Evolutionary conservation across 2,888 invertebrate genomes (phyloP).

Genomic region (Chironomus tentans): DNA sequence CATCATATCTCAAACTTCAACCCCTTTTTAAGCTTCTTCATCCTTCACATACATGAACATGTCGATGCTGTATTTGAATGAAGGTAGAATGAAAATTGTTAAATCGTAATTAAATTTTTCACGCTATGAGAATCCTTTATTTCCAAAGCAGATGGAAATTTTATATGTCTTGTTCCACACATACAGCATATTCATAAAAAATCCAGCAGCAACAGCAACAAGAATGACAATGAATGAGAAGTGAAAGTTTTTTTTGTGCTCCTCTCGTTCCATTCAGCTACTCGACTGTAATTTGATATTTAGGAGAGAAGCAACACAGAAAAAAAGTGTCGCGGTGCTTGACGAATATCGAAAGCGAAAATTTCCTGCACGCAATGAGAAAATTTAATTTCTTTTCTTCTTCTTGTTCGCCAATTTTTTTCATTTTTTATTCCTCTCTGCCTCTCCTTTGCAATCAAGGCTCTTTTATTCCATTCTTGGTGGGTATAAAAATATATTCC

Average conservation of each 20-base stretch:
- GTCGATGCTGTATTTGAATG: not conserved
- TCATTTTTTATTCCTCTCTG: not conserved
- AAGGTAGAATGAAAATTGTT: not conserved
- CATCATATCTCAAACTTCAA: too few species aligned
- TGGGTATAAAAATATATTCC: too few species aligned
- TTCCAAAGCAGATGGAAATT: not conserved
- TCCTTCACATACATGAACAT: too few species aligned
- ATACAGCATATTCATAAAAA: too few species aligned
- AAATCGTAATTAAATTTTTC: slow-evolving; percentile 13
- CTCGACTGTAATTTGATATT: not conserved
- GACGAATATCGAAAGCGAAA: not conserved
- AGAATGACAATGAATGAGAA: not conserved
- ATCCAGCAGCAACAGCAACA: too few species aligned
- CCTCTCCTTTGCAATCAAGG: too few species aligned
- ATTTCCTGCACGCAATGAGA: not conserved
- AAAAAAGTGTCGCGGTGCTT: not conserved
- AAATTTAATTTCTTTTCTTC: not conserved
- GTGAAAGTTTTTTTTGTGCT: not conserved
- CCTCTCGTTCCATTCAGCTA: not conserved
- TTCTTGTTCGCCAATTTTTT: too few species aligned
- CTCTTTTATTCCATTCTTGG: too few species aligned
- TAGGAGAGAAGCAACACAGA: not conserved
- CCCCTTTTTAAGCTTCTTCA: too few species aligned
- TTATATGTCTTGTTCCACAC: too few species aligned
- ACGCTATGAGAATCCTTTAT: not conserved